Conservation (phyloP, 2,113 vertebrate species). For the Pheucticus melanocephalus region DNA sequence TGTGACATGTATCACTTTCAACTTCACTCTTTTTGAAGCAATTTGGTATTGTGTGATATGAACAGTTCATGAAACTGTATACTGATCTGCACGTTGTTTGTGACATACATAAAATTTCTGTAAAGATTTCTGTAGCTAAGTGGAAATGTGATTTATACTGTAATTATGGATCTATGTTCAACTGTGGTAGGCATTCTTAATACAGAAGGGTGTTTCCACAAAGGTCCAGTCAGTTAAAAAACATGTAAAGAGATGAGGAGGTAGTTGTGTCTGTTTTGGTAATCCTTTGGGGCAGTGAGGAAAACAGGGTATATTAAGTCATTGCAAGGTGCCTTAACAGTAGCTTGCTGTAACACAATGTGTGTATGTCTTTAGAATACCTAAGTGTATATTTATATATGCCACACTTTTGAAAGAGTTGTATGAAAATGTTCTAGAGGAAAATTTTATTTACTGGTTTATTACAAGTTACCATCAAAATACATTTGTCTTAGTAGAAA, state of each 20-base stretch:
- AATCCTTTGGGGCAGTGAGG: neutral
- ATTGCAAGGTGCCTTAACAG: neutral
- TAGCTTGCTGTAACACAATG: neutral
- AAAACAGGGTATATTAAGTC: neutral
- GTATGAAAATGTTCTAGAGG: neutral
- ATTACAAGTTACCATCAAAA: neutral
- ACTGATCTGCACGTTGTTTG: fast-evolving
- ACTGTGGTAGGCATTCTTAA: neutral
- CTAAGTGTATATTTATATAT: neutral
- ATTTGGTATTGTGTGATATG: neutral
- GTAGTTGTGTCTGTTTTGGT: neutral
- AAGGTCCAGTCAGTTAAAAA: neutral
- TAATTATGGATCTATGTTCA: neutral
- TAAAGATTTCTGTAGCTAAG: neutral
- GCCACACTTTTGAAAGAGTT: neutral
- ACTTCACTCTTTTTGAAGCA: neutral
- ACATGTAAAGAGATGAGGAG: neutral
- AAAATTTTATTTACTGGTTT: neutral
- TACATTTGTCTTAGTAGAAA: neutral
- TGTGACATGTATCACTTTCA: neutral
- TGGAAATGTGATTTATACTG: neutral
- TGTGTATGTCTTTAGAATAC: neutral
- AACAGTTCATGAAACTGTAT: neutral
- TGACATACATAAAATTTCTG: neutral
- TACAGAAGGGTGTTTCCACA: neutral